Evolutionary conservation across 2,113 vertebrate species (phyloP).

Genomic region (Pogonocichla stellata): DNA sequence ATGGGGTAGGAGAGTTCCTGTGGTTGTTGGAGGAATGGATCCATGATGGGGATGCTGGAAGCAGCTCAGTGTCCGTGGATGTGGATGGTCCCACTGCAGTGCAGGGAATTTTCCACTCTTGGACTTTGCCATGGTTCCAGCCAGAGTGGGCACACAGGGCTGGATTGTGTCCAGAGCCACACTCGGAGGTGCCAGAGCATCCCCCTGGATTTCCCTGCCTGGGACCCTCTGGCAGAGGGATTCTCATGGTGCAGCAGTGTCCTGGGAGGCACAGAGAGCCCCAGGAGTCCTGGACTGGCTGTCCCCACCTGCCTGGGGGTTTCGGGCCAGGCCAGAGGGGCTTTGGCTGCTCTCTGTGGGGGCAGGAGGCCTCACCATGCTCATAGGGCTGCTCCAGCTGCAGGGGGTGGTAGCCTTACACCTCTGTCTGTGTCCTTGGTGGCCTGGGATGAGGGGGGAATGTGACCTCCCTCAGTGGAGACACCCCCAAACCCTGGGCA

Average conservation of each 20-base stretch:
- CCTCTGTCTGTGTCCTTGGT: background rate
- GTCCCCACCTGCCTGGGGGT: background rate
- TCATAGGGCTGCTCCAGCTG: background rate
- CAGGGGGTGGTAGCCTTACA: background rate
- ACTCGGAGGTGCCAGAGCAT: background rate
- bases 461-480: background rate
- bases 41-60: fast-evolving
- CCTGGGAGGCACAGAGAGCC: background rate
- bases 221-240: background rate
- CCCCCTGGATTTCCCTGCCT: background rate
- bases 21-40: background rate
- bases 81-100: fast-evolving
- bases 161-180: background rate
- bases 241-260: fast-evolving
- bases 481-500: background rate
- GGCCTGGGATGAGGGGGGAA: background rate
- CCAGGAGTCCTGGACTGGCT: background rate
- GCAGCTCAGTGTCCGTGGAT: background rate
- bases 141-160: background rate
- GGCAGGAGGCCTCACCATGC: background rate
- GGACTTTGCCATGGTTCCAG: background rate
- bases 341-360: background rate
- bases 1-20: background rate
- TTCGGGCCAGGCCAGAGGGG: background rate
- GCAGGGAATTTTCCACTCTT: background rate